A percentile compares a stretch with the other conserved stretches of the same genome.
Conservation (phyloP, 2,113 vertebrate species). For the Geothlypis trichas region DNA sequence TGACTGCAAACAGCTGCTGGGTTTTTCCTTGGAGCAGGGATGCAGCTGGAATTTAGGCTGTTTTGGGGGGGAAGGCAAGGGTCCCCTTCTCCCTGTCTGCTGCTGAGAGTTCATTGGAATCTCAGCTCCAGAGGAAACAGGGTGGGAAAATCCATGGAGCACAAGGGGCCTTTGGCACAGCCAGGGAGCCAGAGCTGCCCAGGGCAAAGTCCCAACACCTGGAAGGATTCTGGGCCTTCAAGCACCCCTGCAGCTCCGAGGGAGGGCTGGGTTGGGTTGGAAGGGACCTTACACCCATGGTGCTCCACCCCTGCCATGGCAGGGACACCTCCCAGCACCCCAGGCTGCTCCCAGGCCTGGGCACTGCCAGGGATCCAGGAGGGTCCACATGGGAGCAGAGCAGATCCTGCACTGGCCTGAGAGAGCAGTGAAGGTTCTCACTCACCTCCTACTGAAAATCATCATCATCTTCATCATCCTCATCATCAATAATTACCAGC, state of each 20-base stretch:
- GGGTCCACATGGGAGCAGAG: not conserved
- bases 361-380: not conserved
- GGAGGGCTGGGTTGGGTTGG: fast-evolving
- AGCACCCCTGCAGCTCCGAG: not conserved
- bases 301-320: not conserved
- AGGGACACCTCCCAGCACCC: not conserved
- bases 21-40: not conserved
- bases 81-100: not conserved
- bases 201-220: not conserved
- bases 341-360: not conserved
- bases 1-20: fast-evolving
- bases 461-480: not conserved
- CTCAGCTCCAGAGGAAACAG: not conserved
- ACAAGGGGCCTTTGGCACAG: not conserved
- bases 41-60: not conserved
- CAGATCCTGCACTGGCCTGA: not conserved
- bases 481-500: not conserved
- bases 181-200: not conserved
- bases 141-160: not conserved
- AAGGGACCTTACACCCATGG: not conserved
- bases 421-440: not conserved
- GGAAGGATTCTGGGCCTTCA: fast-evolving
- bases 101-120: not conserved
- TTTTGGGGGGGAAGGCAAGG: not conserved
- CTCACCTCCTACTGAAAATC: not conserved